Base-by-base conservation (phyloP, 1,140 invertebrate genomes). In the Sitobion miscanthi region DNA sequence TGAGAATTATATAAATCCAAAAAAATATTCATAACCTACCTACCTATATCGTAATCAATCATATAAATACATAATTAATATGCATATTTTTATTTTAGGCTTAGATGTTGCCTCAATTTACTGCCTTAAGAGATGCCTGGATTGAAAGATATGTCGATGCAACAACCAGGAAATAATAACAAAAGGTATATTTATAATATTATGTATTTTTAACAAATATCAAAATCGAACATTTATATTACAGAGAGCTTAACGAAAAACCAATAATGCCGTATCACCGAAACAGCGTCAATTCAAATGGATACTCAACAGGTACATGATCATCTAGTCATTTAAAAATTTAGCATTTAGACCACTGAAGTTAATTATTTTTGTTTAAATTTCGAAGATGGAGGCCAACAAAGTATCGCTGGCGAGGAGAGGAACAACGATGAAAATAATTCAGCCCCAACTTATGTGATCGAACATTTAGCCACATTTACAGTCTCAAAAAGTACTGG, bases 401-500 rank as follows among this genome's bases (percentile, higher is more conserved):
- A 94, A 57, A 94, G 90, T 94, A 85, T 93, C 1, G 35, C 30
- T 20, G 25, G 6, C 4, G 91, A 93, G 21, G 91, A 93, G 23
- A 86, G 91, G 14, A 93, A 93, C 1, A 52, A 35, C 54, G 94
- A 94, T 47, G 95, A 95, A 23, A 96, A 96, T 94, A 96, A 97
- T 94, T 85, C 77, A 14, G 91, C 91, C 30, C 97, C 97, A 25
- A 97, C 97, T 8, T 99, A 99, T 95, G 96, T 98, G 93, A 97
- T 99, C 95, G 99, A 99, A 95, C 99, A 99, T 96, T 96, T 99
- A 95, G 99, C 99, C 86, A 99, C 99, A 35, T 99, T 99, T 95
- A 98, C 98, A 3, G 98, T 99, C 62, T 98, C 98, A 83, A 96
- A 98, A 95, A 97, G 98, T 95, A 97, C 97, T 23, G 97, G 98